Base-by-base conservation (phyloP, 1,140 invertebrate species). In the Phthorimaea operculella region DNA sequence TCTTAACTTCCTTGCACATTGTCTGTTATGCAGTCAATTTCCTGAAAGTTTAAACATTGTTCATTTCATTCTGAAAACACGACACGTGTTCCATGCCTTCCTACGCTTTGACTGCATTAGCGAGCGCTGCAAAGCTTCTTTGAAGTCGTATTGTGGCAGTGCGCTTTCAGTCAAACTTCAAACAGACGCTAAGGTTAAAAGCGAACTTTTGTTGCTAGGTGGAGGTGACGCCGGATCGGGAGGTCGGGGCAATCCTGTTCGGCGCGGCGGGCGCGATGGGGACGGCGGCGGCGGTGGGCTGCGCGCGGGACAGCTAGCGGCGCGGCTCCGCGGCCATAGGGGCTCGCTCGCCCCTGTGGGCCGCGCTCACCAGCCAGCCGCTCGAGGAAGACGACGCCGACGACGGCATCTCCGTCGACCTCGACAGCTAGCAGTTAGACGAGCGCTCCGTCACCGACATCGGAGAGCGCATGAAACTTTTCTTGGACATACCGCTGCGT, bases 301-400 rank as follows among this genome's bases (percentile, higher is more conserved):
- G 76, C 48, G 73, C 75, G 1, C 68, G 81, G 12, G 85, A 85
- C 74, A 88, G 87, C 85, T 87, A 88, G 86, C 87, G 79, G 59
- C 79, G 79, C 18, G 81, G 74, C 71, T 82, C 81, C 59, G 81
- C 73, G 63, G 70, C 72, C 66, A 73, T 86, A 51, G 86, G 88
- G 66, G 85, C 86, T 54, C 89, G 89, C 57, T 88, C 87, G 45
- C 90, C 90, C 36, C 77, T 91, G 44, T 91, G 90, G 90, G 90
- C 88, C 33, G 87, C 90, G 51, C 83, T 91, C 58, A 91, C 90
- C 16, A 88, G 90, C 72, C 89, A 87, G 55, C 89, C 87, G 45
- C 76, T 86, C 1, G 78, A 89, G 55, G 83, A 87, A 4, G 79
- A 78, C 52, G 68, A 67, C 12, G 66, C 69, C 9, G 76, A 77